Conservation (phyloP, 64 coral and sea anemone species). For the Astreopora myriophthalma region DNA sequence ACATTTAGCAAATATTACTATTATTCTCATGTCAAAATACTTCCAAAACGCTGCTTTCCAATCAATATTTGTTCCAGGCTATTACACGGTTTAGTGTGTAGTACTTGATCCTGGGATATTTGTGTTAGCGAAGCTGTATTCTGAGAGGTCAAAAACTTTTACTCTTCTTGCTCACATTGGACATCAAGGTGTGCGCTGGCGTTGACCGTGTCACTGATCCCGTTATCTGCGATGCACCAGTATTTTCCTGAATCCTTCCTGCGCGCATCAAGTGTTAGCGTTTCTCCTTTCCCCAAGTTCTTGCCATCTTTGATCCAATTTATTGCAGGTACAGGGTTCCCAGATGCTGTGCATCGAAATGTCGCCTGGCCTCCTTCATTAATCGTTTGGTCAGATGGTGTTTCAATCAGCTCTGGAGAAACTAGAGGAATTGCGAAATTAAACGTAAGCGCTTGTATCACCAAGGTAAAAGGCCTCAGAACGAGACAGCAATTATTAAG, state of each 20-base stretch:
- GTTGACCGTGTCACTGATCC: background rate
- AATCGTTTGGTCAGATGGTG: background rate
- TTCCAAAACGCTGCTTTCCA: no score
- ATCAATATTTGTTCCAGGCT: no score
- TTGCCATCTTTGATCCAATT: conserved; percentile 2
- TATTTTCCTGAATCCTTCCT: background rate
- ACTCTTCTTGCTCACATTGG: background rate
- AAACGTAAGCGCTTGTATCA: no score
- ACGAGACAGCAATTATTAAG: no score
- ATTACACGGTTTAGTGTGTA: no score
- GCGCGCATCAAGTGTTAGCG: background rate
- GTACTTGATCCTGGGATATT: no score
- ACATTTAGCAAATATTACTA: no score
- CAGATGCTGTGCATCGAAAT: background rate
- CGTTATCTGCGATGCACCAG: background rate
- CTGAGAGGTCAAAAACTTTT: no score
- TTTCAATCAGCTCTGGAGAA: background rate
- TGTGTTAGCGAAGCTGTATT: no score
- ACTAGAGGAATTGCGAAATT: no score
- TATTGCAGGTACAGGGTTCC: background rate
- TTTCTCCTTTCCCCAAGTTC: background rate
- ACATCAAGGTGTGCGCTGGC: background rate
- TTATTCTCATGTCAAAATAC: no score
- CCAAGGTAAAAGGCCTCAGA: no score
- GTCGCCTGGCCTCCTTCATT: background rate